A percentile compares a stretch with the other conserved stretches of the same genome.
phyloP scores from a whole-genome alignment of 2,888 invertebrate genomes.

The Peribatodes rhomboidaria region DNA sequence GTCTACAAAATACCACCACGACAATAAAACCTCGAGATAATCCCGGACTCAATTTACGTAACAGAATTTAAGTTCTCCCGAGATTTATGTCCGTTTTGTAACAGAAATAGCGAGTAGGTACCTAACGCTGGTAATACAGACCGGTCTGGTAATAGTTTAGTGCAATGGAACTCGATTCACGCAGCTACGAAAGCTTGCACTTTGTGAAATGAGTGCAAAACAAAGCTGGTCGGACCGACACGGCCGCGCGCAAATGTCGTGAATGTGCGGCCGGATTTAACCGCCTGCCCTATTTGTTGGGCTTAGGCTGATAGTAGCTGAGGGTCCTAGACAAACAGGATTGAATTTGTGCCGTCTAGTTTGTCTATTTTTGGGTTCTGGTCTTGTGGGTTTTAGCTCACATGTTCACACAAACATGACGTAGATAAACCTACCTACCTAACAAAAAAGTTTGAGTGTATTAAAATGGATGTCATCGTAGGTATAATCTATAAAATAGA shows the following conservation, averaged over 20 bases:
- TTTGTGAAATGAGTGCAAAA: slow-evolving; percentile 78
- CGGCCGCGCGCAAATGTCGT: slow-evolving; percentile 65
- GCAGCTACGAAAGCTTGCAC: slow-evolving; percentile 76
- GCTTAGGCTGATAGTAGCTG: slow-evolving; percentile 50
- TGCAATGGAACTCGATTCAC: slow-evolving; percentile 68
- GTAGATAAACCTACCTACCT: neutral
- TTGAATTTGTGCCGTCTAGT: slow-evolving; percentile 23
- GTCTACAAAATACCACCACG: slow-evolving; percentile 26
- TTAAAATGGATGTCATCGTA: too few species aligned
- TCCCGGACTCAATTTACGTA: slow-evolving; percentile 34
- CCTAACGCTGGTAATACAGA: slow-evolving; percentile 30
- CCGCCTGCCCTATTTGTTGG: slow-evolving; percentile 51
- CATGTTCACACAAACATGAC: neutral
- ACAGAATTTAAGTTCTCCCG: slow-evolving; percentile 32
- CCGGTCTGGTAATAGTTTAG: slow-evolving; percentile 66
- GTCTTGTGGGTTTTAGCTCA: slow-evolving; percentile 1
- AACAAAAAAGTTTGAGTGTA: neutral
- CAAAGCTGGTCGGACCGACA: slow-evolving; percentile 59
- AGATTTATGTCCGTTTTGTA: slow-evolving; percentile 43
- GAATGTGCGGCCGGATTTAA: slow-evolving; percentile 55
- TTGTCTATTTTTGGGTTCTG: slow-evolving; percentile 19
- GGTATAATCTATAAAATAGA: too few species aligned
- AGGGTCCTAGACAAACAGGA: slow-evolving; percentile 65
- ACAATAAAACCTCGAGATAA: slow-evolving; percentile 36
- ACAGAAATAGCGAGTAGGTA: slow-evolving; percentile 47